Percentiles rank a stretch among this genome's conserved stretches.
These are phyloP conservation scores for Corydoras maculifer DNA, from an alignment of 2,113 vertebrate species.

Conservation along the genomic window DNA sequence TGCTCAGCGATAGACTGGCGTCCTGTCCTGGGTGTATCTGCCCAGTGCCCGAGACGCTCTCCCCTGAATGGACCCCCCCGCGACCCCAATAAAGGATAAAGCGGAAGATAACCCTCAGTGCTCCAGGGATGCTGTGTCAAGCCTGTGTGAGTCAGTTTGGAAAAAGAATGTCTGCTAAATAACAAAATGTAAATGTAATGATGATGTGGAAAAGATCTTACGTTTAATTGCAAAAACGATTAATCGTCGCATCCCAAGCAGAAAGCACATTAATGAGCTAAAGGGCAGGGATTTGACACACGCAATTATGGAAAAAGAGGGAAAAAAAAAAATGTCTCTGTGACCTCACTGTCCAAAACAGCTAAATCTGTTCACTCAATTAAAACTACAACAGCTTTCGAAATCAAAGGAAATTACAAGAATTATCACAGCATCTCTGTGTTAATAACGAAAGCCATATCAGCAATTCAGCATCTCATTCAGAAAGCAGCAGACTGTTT, in stretches of 20 bases:
- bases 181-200: too few species aligned
- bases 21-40: too few species aligned
- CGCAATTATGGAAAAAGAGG: neutral
- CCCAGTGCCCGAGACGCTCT: too few species aligned
- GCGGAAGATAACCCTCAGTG: too few species aligned
- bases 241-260: neutral
- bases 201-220: too few species aligned
- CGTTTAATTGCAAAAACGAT: too few species aligned
- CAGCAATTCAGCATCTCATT: slow-evolving; percentile 29
- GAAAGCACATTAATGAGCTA: slow-evolving; percentile 11
- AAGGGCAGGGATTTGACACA: slow-evolving; percentile 21
- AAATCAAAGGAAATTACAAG: slow-evolving; percentile 47
- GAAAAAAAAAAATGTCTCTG: neutral
- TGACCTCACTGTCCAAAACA: slow-evolving; percentile 31
- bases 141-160: too few species aligned
- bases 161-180: too few species aligned
- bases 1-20: too few species aligned
- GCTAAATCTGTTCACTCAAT: slow-evolving; percentile 40
- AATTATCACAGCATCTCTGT: slow-evolving; percentile 45
- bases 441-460: slow-evolving; percentile 41
- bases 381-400: slow-evolving; percentile 43
- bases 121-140: too few species aligned
- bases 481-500: slow-evolving; percentile 37
- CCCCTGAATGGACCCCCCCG: too few species aligned
- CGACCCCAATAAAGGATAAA: too few species aligned